Percentiles rank a stretch among this genome's conserved stretches.
Conservation (phyloP, 2,888 invertebrate genomes). For the Parnassius apollo region DNA sequence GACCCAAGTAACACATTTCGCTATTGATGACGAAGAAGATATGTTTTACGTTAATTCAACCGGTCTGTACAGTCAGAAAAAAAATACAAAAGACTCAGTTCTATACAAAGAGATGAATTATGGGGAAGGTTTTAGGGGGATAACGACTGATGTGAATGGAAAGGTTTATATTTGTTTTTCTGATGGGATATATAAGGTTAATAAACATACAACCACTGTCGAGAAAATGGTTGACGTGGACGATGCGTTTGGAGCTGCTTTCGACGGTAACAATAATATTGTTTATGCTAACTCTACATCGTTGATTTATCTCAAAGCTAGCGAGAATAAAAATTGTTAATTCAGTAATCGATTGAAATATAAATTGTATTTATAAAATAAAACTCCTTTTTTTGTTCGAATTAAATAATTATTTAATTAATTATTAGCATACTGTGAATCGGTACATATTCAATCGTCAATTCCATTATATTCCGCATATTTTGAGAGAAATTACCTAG, state of each 20-base stretch:
- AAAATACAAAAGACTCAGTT: slow-evolving; percentile 50
- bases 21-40: slow-evolving; percentile 53
- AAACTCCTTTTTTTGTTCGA: too few relatives aligned
- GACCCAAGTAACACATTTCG: slow-evolving; percentile 59
- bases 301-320: slow-evolving; percentile 36
- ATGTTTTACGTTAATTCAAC: slow-evolving; percentile 59
- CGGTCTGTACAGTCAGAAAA: slow-evolving; percentile 56
- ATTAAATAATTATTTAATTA: too few relatives aligned
- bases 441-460: too few relatives aligned
- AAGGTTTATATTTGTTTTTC: slow-evolving; percentile 48
- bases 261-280: slow-evolving; percentile 61
- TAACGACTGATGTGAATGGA: slow-evolving; percentile 52
- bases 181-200: slow-evolving; percentile 54
- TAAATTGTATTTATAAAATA: too few relatives aligned
- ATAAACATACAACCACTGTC: slow-evolving; percentile 40
- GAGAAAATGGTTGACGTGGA: slow-evolving; percentile 46
- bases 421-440: too few relatives aligned
- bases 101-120: slow-evolving; percentile 37
- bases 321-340: slow-evolving; percentile 21
- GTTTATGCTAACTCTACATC: slow-evolving; percentile 53
- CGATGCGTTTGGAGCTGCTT: slow-evolving; percentile 60
- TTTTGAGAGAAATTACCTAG: too few relatives aligned
- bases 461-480: too few relatives aligned
- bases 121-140: slow-evolving; percentile 43
- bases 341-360: not conserved